Percentiles rank a stretch among this genome's conserved stretches.
phyloP scores from a whole-genome alignment of 2,797 vertebrate genomes.

The Anguilla pacifica region DNA sequence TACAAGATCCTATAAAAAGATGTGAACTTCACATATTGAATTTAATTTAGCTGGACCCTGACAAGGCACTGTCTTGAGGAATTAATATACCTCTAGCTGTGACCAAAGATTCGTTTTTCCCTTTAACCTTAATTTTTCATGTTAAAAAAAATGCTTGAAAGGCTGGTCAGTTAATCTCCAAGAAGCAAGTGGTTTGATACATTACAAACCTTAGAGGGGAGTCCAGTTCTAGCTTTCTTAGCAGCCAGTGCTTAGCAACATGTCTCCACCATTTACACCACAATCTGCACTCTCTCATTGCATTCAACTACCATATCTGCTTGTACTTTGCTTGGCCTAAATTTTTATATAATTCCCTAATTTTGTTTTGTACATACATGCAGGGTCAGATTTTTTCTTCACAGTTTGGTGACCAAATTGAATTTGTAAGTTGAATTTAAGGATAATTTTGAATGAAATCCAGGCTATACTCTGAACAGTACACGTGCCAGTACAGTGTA shows the following conservation, averaged over 20 bases:
- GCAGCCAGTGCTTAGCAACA: background rate
- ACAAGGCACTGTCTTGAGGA: background rate
- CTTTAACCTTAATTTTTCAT: background rate
- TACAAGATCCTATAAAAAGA: background rate
- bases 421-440: background rate
- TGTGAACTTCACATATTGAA: background rate
- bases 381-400: too few species aligned
- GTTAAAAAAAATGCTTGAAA: background rate
- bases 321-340: background rate
- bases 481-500: too few species aligned
- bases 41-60: background rate
- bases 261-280: background rate
- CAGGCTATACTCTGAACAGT: too few species aligned
- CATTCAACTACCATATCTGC: background rate
- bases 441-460: too few species aligned
- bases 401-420: background rate
- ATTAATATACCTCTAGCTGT: background rate
- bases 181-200: background rate
- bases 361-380: background rate
- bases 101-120: constrained; percentile 4
- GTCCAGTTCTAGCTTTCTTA: background rate
- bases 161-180: background rate
- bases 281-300: background rate
- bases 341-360: background rate
- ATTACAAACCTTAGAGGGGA: background rate